A percentile compares a stretch with the other conserved stretches of the same genome.
Evolutionary conservation across 2,888 invertebrate species (phyloP).

Genomic region (Drosophila rubida): DNA sequence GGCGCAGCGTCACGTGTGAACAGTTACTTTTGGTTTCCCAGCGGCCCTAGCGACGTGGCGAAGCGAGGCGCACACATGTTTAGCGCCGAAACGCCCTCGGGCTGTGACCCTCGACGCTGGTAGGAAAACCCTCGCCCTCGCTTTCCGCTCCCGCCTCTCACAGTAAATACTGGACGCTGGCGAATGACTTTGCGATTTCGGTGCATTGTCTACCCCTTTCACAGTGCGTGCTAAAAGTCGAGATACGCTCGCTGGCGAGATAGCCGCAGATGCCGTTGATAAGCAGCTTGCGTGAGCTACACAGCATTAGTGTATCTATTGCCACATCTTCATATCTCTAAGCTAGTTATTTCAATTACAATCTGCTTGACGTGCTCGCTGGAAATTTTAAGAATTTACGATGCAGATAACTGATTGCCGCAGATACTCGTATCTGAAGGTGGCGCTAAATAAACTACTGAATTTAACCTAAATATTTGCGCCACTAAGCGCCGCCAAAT

Average conservation of each 20-base stretch:
- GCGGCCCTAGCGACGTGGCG: too few species aligned
- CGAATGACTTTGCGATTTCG: constrained; percentile 59
- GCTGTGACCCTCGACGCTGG: constrained; percentile 35
- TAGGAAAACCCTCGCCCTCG: constrained; percentile 16
- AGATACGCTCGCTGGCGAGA: background rate
- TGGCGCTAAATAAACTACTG: background rate
- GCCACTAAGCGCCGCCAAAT: too few species aligned
- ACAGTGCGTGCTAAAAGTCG: constrained; percentile 44
- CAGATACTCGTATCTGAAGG: background rate
- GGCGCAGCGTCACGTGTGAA: constrained; percentile 72
- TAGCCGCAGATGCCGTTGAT: constrained; percentile 1
- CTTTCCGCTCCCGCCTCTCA: background rate
- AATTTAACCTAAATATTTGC: background rate
- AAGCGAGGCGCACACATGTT: constrained; percentile 76
- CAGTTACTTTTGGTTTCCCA: constrained; percentile 60
- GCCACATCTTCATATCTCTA: background rate
- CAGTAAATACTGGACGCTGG: constrained; percentile 10
- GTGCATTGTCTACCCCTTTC: constrained; percentile 24
- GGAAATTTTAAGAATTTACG: background rate
- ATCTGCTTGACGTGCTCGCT: background rate
- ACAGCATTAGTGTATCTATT: background rate
- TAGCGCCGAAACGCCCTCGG: constrained; percentile 73
- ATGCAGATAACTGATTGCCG: background rate
- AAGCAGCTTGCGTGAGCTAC: background rate
- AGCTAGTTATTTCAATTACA: background rate